Conservation (phyloP, 1,140 invertebrate species). For the Drosophila cardini region DNA sequence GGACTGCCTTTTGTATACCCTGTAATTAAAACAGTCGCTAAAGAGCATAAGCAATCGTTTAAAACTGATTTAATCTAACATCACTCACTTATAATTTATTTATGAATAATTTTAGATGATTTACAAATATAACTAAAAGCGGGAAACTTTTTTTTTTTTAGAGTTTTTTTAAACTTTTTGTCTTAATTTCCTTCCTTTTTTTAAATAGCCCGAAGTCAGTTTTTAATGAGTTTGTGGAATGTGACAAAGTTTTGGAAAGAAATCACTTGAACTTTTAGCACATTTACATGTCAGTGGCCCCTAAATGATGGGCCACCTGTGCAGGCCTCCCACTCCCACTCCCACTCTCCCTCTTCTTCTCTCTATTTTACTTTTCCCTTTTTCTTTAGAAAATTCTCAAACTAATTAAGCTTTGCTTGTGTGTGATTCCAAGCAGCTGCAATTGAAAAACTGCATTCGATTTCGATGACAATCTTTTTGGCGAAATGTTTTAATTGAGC, state of each 20-base stretch:
- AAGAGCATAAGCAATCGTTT: not conserved
- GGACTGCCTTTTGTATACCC: conserved; percentile 28
- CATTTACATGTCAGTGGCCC: conserved; percentile 80
- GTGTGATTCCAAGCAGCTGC: conserved; percentile 24
- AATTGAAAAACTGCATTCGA: conserved; percentile 46
- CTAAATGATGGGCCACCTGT: conserved; percentile 75
- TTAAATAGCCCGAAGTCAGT: conserved; percentile 23
- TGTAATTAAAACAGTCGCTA: conserved; percentile 22
- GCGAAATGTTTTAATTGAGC: conserved; percentile 78
- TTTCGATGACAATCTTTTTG: conserved; percentile 59
- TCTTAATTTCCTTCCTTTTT: conserved; percentile 28
- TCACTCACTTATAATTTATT: not conserved
- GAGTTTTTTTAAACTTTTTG: conserved; percentile 8
- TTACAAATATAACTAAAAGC: not conserved
- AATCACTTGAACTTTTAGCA: conserved; percentile 80
- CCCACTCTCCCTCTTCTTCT: too few species aligned
- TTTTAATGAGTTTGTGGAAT: conserved; percentile 47
- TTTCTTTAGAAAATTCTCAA: conserved; percentile 40
- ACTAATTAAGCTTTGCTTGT: conserved; percentile 66
- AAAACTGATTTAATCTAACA: not conserved
- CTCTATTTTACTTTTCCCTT: too few species aligned
- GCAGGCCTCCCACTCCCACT: too few species aligned
- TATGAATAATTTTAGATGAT: not conserved
- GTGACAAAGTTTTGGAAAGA: conserved; percentile 52
- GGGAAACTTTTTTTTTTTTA: conserved; percentile 1